A percentile compares a stretch with the other conserved stretches of the same genome.
Conservation (phyloP, 2,888 invertebrate species). For the Laspeyria flexula region DNA sequence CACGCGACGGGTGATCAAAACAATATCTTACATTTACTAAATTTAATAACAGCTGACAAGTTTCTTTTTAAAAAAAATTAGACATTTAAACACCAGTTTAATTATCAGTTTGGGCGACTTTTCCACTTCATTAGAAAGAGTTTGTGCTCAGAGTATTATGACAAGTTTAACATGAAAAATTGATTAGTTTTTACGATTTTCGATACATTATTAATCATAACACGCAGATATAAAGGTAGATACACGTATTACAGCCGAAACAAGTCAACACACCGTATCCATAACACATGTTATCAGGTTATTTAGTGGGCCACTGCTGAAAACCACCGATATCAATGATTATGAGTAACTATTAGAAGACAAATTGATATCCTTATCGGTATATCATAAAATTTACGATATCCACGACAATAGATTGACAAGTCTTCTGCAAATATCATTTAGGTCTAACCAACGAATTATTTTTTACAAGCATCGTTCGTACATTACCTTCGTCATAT, state of each 20-base stretch:
- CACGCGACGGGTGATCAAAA: background rate
- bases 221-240: constrained; percentile 24
- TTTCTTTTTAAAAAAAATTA: too few relatives aligned
- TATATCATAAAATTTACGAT: constrained; percentile 77
- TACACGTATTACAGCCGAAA: constrained; percentile 33
- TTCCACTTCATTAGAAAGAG: too few relatives aligned
- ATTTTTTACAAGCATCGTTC: constrained; percentile 26
- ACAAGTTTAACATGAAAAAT: too few relatives aligned
- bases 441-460: constrained; percentile 52
- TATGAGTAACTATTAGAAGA: constrained; percentile 64
- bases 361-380: constrained; percentile 77
- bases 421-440: constrained; percentile 77
- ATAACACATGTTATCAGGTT: constrained; percentile 63
- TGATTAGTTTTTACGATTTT: background rate
- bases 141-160: too few relatives aligned
- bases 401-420: constrained; percentile 65
- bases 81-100: too few relatives aligned
- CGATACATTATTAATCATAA: constrained; percentile 17
- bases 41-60: too few relatives aligned
- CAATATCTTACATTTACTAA: too few relatives aligned
- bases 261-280: constrained; percentile 42
- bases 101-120: too few relatives aligned
- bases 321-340: constrained; percentile 64
- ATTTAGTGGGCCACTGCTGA: constrained; percentile 67
- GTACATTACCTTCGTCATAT: background rate